Percentiles rank a stretch among this genome's conserved stretches.
These are phyloP conservation scores for Chauna torquata DNA, from an alignment of 2,113 vertebrate species.

Conservation along the genomic window DNA sequence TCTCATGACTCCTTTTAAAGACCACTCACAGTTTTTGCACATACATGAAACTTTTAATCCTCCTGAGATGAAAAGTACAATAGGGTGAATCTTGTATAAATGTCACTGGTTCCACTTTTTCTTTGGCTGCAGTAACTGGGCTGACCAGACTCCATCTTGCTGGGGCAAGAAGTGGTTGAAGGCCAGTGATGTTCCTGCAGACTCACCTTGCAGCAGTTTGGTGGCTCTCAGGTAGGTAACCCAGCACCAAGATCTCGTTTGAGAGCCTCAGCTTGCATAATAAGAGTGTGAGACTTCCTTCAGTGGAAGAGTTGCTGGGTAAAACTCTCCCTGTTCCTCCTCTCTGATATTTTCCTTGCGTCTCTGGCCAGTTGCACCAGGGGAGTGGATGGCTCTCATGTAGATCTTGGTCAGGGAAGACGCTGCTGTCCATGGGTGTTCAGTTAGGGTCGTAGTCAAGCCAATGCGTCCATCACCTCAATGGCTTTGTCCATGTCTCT, in stretches of 20 bases:
- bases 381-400: background rate
- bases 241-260: fast-evolving
- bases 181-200: background rate
- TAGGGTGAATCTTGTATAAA: background rate
- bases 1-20: background rate
- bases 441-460: fast-evolving
- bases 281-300: background rate
- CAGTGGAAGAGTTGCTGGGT: background rate
- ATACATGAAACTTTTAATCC: fast-evolving
- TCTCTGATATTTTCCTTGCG: background rate
- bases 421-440: fast-evolving
- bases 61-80: background rate
- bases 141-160: background rate
- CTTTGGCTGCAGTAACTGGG: background rate
- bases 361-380: background rate
- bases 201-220: fast-evolving
- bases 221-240: background rate
- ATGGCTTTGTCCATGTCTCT: background rate
- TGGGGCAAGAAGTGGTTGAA: background rate
- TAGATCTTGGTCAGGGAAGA: background rate
- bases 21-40: fast-evolving
- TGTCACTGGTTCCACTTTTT: background rate
- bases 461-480: fast-evolving
- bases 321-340: background rate
- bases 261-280: background rate